These are phyloP conservation scores for Halichoerus grypus DNA, from an alignment of 2,113 vertebrate genomes.

Conservation along the genomic window DNA sequence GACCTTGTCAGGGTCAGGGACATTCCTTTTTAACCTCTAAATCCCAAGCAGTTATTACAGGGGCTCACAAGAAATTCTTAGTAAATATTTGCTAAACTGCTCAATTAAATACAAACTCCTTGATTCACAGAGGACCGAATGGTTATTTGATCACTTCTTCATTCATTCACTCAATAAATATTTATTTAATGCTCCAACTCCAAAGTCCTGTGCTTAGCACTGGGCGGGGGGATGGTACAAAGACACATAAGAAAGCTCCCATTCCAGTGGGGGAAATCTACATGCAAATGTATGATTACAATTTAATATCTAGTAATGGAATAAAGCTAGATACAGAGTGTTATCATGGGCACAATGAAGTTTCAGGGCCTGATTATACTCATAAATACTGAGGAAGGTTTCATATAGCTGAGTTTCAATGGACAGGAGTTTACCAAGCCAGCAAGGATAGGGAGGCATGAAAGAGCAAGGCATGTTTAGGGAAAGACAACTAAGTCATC, in stretches of 20 bases:
- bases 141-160: neutral
- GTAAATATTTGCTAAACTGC: neutral
- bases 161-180: conserved; percentile 2
- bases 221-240: neutral
- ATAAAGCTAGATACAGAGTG: neutral
- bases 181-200: neutral
- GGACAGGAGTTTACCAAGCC: neutral
- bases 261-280: neutral
- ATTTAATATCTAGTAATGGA: neutral
- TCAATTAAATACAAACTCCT: neutral
- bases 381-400: neutral
- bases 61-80: neutral
- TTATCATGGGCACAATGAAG: neutral
- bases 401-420: conserved; percentile 15
- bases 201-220: neutral
- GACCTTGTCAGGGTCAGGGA: neutral
- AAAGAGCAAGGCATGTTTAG: neutral
- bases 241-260: neutral
- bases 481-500: neutral
- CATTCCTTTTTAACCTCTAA: neutral
- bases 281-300: neutral
- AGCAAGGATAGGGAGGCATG: neutral
- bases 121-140: neutral
- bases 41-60: neutral
- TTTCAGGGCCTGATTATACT: neutral